These are phyloP conservation scores for Cephus runcator DNA, from an alignment of 2,888 invertebrate species.

Conservation along the genomic window DNA sequence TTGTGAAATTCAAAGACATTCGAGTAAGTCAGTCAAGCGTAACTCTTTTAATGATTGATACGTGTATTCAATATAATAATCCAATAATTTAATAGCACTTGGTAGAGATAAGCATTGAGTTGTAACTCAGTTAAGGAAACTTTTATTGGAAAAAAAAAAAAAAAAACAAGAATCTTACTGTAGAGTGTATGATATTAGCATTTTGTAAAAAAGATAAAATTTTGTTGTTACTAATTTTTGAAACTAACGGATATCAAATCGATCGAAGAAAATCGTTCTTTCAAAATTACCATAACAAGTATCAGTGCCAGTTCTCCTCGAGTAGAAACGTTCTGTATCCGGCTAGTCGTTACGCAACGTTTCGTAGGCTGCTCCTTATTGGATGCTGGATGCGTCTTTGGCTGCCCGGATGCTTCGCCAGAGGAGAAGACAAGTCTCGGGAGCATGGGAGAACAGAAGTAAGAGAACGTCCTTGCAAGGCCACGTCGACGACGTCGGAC, in stretches of 20 bases:
- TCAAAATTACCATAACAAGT: constrained; percentile 27
- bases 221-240: background rate
- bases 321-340: constrained; percentile 18
- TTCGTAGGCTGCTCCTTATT: constrained; percentile 29
- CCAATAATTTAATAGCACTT: background rate
- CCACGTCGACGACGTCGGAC: constrained; percentile 28
- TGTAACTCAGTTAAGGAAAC: background rate
- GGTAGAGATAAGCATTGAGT: background rate
- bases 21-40: background rate
- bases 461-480: constrained; percentile 58
- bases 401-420: constrained; percentile 15
- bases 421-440: constrained; percentile 6
- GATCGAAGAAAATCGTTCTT: background rate
- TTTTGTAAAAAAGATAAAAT: background rate
- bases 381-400: constrained; percentile 24
- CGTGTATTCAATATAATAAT: background rate
- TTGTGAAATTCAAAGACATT: background rate
- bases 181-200: background rate
- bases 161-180: background rate
- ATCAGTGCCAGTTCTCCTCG: constrained; percentile 15
- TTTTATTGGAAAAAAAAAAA: background rate
- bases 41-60: background rate
- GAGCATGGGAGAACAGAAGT: constrained; percentile 32
- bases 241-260: background rate
- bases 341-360: constrained; percentile 44